Conservation (phyloP, 2,888 invertebrate genomes). For the Agrotis segetum region DNA sequence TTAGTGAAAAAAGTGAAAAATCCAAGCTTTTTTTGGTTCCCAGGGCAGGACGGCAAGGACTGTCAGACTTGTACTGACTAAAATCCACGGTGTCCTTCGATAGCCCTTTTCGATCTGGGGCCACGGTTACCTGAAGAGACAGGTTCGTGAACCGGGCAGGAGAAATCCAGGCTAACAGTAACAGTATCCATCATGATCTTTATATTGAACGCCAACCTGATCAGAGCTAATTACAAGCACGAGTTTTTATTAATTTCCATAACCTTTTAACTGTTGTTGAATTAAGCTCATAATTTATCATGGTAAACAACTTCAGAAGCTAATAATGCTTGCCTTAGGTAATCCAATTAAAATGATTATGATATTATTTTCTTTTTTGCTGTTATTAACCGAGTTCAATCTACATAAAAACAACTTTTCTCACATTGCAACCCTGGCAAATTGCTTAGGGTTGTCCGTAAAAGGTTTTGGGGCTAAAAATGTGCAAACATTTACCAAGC, state of each 20-base stretch:
- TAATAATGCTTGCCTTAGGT: slow-evolving; percentile 2
- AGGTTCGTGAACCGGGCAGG: no score
- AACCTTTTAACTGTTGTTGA: slow-evolving; percentile 15
- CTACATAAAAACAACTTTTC: slow-evolving; percentile 21
- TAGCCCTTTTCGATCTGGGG: no score
- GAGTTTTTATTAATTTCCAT: not conserved
- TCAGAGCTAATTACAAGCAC: no score
- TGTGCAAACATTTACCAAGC: slow-evolving; percentile 45
- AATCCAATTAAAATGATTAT: slow-evolving; percentile 42
- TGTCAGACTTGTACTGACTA: no score
- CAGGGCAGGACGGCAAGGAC: no score
- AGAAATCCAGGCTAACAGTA: not conserved
- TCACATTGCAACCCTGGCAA: slow-evolving; percentile 15
- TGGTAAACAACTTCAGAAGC: slow-evolving; percentile 22
- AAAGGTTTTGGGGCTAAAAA: slow-evolving; percentile 38
- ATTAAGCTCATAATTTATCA: slow-evolving; percentile 9
- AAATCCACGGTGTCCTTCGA: no score
- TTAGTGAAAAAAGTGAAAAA: no score
- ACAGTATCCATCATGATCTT: not conserved
- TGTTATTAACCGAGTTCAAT: slow-evolving; percentile 3
- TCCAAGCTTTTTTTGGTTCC: no score
- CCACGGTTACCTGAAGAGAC: no score
- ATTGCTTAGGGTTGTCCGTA: slow-evolving; percentile 26
- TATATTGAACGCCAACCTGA: not conserved
- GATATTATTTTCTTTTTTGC: slow-evolving; percentile 1